These are phyloP conservation scores for Loriculus beryllinus DNA, from an alignment of 2,797 vertebrate species.

Conservation along the genomic window DNA sequence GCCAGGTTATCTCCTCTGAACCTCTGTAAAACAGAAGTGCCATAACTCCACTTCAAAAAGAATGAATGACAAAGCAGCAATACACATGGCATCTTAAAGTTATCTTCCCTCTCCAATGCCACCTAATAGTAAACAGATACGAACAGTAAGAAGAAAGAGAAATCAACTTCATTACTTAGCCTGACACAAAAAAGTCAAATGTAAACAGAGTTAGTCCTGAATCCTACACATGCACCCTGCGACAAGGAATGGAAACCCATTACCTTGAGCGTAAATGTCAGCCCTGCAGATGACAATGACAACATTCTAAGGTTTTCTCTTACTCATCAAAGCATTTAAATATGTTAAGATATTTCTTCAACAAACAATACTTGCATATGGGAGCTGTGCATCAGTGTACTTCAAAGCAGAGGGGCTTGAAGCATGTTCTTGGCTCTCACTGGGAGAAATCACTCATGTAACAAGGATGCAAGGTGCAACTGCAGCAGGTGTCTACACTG, in stretches of 20 bases:
- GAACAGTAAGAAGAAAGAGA: not conserved
- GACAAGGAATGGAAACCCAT: not conserved
- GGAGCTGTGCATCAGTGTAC: constrained; percentile 23
- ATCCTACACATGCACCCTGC: not conserved
- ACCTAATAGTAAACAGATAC: not conserved
- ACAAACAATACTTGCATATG: not conserved
- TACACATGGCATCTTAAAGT: not conserved
- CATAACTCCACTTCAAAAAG: not conserved
- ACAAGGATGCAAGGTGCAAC: constrained; percentile 49
- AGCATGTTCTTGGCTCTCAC: constrained; percentile 52
- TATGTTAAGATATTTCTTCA: constrained; percentile 55
- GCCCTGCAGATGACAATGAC: not conserved
- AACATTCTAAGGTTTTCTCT: not conserved
- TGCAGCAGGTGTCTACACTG: constrained; percentile 40
- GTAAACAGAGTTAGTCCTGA: not conserved
- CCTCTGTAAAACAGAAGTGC: not conserved
- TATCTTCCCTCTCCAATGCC: not conserved
- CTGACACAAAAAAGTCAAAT: not conserved
- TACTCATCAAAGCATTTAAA: constrained; percentile 39
- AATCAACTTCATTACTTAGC: not conserved
- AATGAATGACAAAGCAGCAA: not conserved
- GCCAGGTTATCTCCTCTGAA: not conserved
- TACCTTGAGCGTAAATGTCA: constrained; percentile 1
- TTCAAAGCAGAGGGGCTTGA: constrained; percentile 63
- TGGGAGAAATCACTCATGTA: constrained; percentile 59